These are phyloP conservation scores for Gymnorhina tibicen DNA, from an alignment of 2,113 vertebrate species.

Conservation along the genomic window DNA sequence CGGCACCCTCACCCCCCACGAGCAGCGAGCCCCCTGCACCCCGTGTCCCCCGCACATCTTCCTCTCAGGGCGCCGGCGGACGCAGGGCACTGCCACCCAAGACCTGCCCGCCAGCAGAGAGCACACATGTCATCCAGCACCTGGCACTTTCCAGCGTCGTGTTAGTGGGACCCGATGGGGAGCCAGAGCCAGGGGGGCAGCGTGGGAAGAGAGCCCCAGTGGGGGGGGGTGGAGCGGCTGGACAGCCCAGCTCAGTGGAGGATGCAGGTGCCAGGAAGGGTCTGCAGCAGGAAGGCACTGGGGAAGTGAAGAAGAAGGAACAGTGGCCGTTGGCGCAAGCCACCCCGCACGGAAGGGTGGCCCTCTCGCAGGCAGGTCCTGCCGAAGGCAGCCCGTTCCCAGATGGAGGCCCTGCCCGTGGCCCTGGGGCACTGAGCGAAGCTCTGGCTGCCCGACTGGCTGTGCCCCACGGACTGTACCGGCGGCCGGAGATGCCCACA, in stretches of 20 bases:
- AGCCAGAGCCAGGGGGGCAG: constrained; percentile 32
- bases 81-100: background rate
- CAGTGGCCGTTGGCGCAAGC: constrained; percentile 36
- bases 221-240: background rate
- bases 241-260: constrained; percentile 26
- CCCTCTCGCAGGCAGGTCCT: background rate
- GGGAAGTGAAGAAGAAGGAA: constrained; percentile 58
- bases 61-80: background rate
- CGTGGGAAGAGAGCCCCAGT: constrained; percentile 40
- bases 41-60: constrained; percentile 2
- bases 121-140: constrained; percentile 47
- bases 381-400: background rate
- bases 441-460: constrained; percentile 40
- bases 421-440: constrained; percentile 27
- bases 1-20: constrained; percentile 67
- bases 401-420: constrained; percentile 44
- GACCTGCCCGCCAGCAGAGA: background rate
- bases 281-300: background rate
- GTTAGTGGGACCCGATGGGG: constrained; percentile 59
- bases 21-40: constrained; percentile 53
- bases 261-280: constrained; percentile 53
- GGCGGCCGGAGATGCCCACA: constrained; percentile 21
- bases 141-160: constrained; percentile 53
- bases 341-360: background rate
- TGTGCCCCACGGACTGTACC: constrained; percentile 11